Evolutionary conservation across 2,888 invertebrate species (phyloP), one percentile per base, ranked within the genome.

Genomic region (Macrosoma leucophasiata): DNA sequence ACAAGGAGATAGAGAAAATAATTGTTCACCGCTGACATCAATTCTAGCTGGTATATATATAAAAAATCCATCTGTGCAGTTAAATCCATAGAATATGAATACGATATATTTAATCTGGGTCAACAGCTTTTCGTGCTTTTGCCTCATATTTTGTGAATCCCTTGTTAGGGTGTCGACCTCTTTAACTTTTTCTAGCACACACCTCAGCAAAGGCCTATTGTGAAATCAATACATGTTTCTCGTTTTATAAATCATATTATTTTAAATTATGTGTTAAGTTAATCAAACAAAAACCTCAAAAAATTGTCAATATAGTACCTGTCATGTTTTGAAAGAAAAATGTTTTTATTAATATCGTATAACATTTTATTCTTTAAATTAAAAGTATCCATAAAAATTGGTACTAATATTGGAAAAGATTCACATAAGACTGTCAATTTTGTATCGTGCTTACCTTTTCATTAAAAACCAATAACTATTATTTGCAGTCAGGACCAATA

Each of bases 381-480:
- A n/a, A n/a, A n/a, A n/a, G n/a, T n/a, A n/a, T n/a, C n/a, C n/a
- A n/a, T n/a, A n/a, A n/a, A n/a, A n/a, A n/a, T n/a, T n/a, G n/a
- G n/a, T n/a, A n/a, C n/a, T n/a, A n/a, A n/a, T n/a, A n/a, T n/a
- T n/a, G n/a, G n/a, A n/a, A n/a, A n/a, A n/a, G n/a, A n/a, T n/a
- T n/a, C n/a, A n/a, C n/a, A n/a, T n/a, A n/a, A n/a, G n/a, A n/a
- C n/a, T n/a, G n/a, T n/a, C n/a, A n/a, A n/a, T n/a, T n/a, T n/a
- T n/a, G n/a, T n/a, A n/a, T n/a, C n/a, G n/a, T n/a, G n/a, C 41
- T 44, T 38, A 75, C 79, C 72, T 63, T 36, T 69, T 56, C 25
- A 18, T 60, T 2, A 72, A 29, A 43, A 62, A 75, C 79, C 79
- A 79, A 46, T 64, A 67, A 31, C 59, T 71, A 29, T 60, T 66